Percentiles rank a stretch among this genome's conserved stretches.
Evolutionary conservation across 2,888 invertebrate genomes (phyloP).

Genomic region (Ceriagrion tenellum): DNA sequence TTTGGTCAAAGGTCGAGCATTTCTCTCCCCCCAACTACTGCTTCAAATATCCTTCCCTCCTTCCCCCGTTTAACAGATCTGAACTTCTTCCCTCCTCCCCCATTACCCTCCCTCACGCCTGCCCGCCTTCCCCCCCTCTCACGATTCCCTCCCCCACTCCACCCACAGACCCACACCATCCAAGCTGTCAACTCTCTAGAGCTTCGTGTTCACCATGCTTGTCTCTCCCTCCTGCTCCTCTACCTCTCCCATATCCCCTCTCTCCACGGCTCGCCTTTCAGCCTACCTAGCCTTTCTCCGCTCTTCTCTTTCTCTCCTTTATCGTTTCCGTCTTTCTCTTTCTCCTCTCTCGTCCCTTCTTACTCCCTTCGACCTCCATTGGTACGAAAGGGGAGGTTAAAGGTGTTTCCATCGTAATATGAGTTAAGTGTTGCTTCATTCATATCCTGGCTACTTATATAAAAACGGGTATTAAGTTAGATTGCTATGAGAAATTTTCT

Average conservation of each 20-base stretch:
- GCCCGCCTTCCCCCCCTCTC: background rate
- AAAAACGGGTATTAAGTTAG: too few relatives aligned
- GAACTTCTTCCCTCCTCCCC: background rate
- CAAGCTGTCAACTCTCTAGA: conserved; percentile 51
- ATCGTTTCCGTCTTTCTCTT: background rate
- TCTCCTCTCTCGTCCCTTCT: background rate
- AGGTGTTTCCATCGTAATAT: too few relatives aligned
- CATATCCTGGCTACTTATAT: too few relatives aligned
- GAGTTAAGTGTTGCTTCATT: too few relatives aligned
- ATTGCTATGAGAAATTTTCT: too few relatives aligned
- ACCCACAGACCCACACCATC: conserved; percentile 35
- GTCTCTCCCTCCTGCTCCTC: conserved; percentile 30
- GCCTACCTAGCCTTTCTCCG: background rate
- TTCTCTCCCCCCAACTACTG: conserved; percentile 50
- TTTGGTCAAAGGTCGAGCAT: conserved; percentile 60
- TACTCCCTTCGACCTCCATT: too few relatives aligned
- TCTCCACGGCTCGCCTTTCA: background rate
- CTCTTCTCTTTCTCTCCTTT: background rate
- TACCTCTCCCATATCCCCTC: background rate
- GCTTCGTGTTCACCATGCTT: conserved; percentile 59
- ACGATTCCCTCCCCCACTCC: background rate
- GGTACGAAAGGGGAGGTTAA: too few relatives aligned
- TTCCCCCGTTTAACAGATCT: conserved; percentile 47
- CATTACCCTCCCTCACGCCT: background rate
- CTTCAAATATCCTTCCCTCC: conserved; percentile 48